Evolutionary conservation across 1,140 invertebrate genomes (phyloP).

Genomic region (Saccostrea cuccullata): DNA sequence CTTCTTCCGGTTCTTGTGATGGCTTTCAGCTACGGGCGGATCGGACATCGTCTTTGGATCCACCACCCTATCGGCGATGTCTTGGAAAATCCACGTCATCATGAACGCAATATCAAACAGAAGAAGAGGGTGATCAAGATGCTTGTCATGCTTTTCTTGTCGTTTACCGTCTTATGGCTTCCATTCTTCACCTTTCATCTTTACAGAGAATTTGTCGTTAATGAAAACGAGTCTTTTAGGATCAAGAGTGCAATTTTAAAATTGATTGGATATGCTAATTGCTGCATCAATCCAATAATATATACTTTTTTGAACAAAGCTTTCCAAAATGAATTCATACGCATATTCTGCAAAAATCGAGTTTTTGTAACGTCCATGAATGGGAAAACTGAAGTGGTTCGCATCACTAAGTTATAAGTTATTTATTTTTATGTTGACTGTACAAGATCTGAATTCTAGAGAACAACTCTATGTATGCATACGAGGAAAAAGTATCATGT

Average conservation of each 20-base stretch:
- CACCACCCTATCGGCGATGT: constrained; percentile 64
- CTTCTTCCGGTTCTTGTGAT: constrained; percentile 66
- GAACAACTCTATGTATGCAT: too few species aligned
- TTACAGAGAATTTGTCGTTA: constrained; percentile 56
- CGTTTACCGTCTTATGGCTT: constrained; percentile 80
- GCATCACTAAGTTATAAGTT: constrained; percentile 26
- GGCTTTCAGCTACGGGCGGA: constrained; percentile 67
- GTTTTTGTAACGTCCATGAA: constrained; percentile 25
- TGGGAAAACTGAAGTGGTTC: constrained; percentile 15
- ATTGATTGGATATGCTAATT: constrained; percentile 80
- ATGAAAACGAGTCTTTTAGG: constrained; percentile 49
- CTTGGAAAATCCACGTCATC: constrained; percentile 55
- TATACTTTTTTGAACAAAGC: constrained; percentile 89
- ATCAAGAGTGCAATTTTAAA: constrained; percentile 79
- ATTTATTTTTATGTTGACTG: too few species aligned
- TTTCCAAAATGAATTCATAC: constrained; percentile 78
- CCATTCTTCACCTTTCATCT: constrained; percentile 75
- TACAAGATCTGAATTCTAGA: too few species aligned
- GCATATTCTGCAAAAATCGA: constrained; percentile 38
- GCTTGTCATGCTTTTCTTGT: constrained; percentile 78
- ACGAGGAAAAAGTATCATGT: too few species aligned
- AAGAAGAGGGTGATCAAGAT: constrained; percentile 78
- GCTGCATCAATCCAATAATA: constrained; percentile 87
- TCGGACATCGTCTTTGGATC: constrained; percentile 67
- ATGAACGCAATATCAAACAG: constrained; percentile 55